Base-by-base conservation (phyloP, 2,888 invertebrate genomes). In the Stictocephala bisonia region DNA sequence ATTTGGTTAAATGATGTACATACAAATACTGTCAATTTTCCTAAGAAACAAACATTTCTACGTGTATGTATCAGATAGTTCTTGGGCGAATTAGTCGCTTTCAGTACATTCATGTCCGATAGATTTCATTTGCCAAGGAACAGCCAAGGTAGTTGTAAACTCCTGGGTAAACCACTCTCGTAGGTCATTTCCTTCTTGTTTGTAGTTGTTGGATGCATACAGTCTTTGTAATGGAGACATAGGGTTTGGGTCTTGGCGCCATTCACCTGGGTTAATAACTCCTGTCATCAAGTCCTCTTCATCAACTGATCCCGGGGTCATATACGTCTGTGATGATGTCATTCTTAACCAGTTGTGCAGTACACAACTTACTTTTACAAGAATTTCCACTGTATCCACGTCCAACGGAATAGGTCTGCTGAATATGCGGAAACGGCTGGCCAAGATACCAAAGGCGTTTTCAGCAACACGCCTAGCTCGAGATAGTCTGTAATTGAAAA, bases 361-460 rank as follows among this genome's bases (percentile, higher is more conserved):
- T 15, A 69, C 11, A 48, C 73, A 68, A 48, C 22, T 50, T 56
- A 56, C 15, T 60, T 15, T 44, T 41, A 72, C 66, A 3, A 67
- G 29, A 20, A 44, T 72, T 27, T 64, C 29, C 40, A 56, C 56
- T 41, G 68, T 69, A 29, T 24, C 41, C n/a, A 73, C 73, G 26
- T 69, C 35, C 20, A 50, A 50, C 15, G 15, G 41, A 53, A 72
- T 66, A 31, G 27, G 15, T 68, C 71, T 77, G 20, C 72, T 60
- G 72, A 77, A 78, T 40, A 77, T 53, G 50, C 73, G 35, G 72
- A 78, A 78, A 67, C 74, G 73, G 9, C 72, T 71, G n/a, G 70
- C 74, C 18, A 78, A 22, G 35, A 78, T 76, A 13, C 76, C 77
- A 64, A 77, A 77, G 9, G 74, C 76, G 67, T 77, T 79, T 75